These are phyloP conservation scores for Apogon hyalosoma DNA, from an alignment of 2,797 vertebrate genomes.

Conservation along the genomic window DNA sequence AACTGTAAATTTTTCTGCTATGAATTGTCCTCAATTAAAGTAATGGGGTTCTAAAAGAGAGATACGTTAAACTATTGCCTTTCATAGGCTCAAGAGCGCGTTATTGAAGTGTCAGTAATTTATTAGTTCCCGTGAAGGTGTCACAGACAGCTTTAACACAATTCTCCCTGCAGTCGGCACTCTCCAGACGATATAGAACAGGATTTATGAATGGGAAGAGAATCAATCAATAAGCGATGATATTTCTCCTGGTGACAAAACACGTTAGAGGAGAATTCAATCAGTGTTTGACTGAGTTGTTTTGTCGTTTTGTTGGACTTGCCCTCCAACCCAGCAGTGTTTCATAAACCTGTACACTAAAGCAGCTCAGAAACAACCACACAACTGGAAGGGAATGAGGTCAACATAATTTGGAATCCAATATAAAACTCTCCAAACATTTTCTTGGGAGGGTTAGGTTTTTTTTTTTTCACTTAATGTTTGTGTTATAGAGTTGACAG, in stretches of 20 bases:
- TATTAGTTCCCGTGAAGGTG: conserved; percentile 66
- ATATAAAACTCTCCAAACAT: conserved; percentile 31
- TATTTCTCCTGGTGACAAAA: conserved; percentile 71
- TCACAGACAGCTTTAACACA: conserved; percentile 63
- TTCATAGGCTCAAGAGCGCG: conserved; percentile 64
- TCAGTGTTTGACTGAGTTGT: conserved; percentile 66
- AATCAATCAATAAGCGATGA: conserved; percentile 66
- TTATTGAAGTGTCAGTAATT: conserved; percentile 78
- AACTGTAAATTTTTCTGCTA: conserved; percentile 72
- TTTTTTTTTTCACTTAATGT: conserved; percentile 10
- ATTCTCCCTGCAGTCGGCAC: conserved; percentile 47
- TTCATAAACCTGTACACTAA: conserved; percentile 66
- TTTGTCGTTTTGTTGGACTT: conserved; percentile 61
- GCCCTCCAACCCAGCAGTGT: conserved; percentile 71
- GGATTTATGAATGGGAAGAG: conserved; percentile 70
- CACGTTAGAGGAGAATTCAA: conserved; percentile 59
- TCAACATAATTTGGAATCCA: conserved; percentile 48
- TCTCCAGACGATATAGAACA: conserved; percentile 59
- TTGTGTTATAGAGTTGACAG: conserved; percentile 15
- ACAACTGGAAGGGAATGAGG: conserved; percentile 59
- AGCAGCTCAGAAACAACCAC: conserved; percentile 48
- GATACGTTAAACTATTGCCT: conserved; percentile 74
- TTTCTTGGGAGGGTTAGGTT: not conserved
- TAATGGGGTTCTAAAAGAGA: conserved; percentile 76
- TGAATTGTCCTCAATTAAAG: conserved; percentile 80